Evolutionary conservation across 1,140 invertebrate genomes (phyloP).

Genomic region (Drosophila dunni): DNA sequence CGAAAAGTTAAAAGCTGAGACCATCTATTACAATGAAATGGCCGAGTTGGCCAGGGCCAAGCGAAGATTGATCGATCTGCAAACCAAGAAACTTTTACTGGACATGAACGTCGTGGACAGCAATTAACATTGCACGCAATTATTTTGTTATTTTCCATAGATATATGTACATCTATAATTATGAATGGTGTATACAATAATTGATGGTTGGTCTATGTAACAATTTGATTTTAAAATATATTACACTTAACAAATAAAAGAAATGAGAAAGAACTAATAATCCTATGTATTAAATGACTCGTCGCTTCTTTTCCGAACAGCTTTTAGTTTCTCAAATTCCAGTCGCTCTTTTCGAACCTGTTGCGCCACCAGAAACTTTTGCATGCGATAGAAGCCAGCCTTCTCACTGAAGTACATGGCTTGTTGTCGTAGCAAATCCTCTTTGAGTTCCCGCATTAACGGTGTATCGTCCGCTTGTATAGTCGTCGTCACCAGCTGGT

Average conservation of each 20-base stretch:
- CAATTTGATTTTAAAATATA: constrained; percentile 43
- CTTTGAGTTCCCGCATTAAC: constrained; percentile 49
- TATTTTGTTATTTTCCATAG: constrained; percentile 28
- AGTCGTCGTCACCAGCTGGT: constrained; percentile 39
- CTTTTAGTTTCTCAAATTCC: constrained; percentile 49
- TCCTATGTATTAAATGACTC: neutral
- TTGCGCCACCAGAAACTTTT: constrained; percentile 66
- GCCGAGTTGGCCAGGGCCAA: constrained; percentile 75
- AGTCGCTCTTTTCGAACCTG: constrained; percentile 62
- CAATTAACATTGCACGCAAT: constrained; percentile 22
- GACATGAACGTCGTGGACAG: constrained; percentile 69
- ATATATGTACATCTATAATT: constrained; percentile 7
- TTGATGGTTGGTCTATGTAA: constrained; percentile 34
- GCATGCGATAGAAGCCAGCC: constrained; percentile 68
- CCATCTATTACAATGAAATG: constrained; percentile 81
- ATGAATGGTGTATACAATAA: constrained; percentile 27
- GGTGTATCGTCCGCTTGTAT: constrained; percentile 43
- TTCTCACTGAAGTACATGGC: constrained; percentile 66
- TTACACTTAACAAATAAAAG: constrained; percentile 33
- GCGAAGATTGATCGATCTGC: constrained; percentile 67
- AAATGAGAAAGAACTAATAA: neutral
- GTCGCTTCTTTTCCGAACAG: neutral
- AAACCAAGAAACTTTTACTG: constrained; percentile 69
- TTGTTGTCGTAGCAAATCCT: constrained; percentile 64
- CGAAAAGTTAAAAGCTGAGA: constrained; percentile 77